Evolutionary conservation across 2,888 invertebrate species (phyloP).

Genomic region (Patella depressa): DNA sequence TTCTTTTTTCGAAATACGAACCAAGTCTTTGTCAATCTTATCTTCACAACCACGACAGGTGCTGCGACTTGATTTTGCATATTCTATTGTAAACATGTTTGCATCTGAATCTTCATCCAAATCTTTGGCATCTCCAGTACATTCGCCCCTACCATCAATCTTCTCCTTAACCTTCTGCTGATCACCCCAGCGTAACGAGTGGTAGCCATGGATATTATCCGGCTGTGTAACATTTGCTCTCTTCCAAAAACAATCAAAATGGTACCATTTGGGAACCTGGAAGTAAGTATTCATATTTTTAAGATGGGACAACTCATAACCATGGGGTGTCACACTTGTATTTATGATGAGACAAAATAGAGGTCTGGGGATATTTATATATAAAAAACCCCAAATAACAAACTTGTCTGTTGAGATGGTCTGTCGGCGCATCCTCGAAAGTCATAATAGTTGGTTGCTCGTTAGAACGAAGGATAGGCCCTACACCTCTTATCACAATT

Average conservation of each 20-base stretch:
- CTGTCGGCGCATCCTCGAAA: too few relatives aligned
- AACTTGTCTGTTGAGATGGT: too few relatives aligned
- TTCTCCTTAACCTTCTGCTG: slow-evolving; percentile 81
- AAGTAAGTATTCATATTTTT: background rate
- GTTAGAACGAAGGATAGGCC: too few relatives aligned
- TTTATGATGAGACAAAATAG: too few relatives aligned
- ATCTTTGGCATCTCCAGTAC: slow-evolving; percentile 37
- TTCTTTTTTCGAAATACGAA: slow-evolving; percentile 87
- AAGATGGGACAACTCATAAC: too few relatives aligned
- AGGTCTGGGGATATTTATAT: too few relatives aligned
- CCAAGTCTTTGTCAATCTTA: slow-evolving; percentile 84
- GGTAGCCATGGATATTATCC: slow-evolving; percentile 80
- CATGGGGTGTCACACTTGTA: too few relatives aligned
- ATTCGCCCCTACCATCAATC: slow-evolving; percentile 55
- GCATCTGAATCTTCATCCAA: slow-evolving; percentile 27
- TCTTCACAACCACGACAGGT: slow-evolving; percentile 87
- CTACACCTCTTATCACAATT: too few relatives aligned
- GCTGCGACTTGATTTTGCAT: slow-evolving; percentile 87
- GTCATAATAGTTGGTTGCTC: too few relatives aligned
- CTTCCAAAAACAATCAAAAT: slow-evolving; percentile 87
- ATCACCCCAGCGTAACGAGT: slow-evolving; percentile 84
- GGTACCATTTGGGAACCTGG: slow-evolving; percentile 85
- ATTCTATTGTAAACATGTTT: slow-evolving; percentile 78
- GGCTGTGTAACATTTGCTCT: slow-evolving; percentile 80
- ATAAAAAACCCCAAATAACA: too few relatives aligned